Evolutionary conservation across 2,888 invertebrate genomes (phyloP).

Genomic region (Stenchaetothrips biformis): DNA sequence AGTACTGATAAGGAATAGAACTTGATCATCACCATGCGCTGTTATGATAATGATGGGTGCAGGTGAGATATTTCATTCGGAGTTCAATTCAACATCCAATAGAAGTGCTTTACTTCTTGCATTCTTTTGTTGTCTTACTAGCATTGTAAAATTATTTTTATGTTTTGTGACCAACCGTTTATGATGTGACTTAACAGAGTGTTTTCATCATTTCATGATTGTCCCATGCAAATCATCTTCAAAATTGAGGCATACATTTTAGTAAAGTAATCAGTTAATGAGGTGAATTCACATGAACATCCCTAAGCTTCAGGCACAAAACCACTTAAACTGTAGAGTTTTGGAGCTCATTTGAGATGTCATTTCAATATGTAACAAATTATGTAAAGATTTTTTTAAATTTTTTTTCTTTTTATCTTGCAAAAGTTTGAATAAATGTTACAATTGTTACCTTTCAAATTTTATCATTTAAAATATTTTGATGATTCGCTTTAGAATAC

Average conservation of each 20-base stretch:
- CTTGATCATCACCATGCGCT: too few species aligned
- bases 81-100: too few species aligned
- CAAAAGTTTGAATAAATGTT: conserved; percentile 17
- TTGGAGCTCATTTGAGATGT: background rate
- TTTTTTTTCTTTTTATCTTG: background rate
- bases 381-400: background rate
- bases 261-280: background rate
- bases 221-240: background rate
- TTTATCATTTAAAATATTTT: conserved; percentile 6
- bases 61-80: too few species aligned
- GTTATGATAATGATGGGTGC: too few species aligned
- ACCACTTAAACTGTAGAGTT: conserved; percentile 13
- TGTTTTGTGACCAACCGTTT: too few species aligned
- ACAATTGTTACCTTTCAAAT: conserved; percentile 20
- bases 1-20: too few species aligned
- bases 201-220: background rate
- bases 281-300: background rate
- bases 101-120: too few species aligned
- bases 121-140: too few species aligned
- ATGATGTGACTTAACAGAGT: too few species aligned
- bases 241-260: background rate
- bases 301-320: conserved; percentile 2
- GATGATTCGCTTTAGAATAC: background rate
- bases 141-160: too few species aligned
- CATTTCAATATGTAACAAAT: background rate